Evolutionary conservation across 2,797 vertebrate species (phyloP).

Genomic region (Pseudochirops cupreus): DNA sequence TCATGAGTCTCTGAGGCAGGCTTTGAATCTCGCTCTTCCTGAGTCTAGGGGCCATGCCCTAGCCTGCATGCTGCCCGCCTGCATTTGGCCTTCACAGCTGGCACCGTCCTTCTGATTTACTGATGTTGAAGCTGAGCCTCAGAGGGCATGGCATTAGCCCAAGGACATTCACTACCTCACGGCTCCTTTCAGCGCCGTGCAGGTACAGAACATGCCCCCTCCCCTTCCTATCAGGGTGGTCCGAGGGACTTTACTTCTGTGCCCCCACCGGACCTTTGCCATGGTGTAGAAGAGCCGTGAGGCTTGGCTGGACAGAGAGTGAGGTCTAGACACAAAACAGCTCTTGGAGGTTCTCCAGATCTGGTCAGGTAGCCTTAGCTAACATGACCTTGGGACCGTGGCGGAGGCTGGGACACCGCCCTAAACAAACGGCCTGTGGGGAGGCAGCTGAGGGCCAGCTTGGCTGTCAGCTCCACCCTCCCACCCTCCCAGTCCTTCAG

Average conservation of each 20-base stretch:
- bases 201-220: neutral
- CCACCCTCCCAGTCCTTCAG: neutral
- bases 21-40: neutral
- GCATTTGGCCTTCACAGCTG: neutral
- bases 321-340: neutral
- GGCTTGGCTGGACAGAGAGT: neutral
- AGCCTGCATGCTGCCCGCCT: neutral
- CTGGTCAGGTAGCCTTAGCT: neutral
- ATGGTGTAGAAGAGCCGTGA: neutral
- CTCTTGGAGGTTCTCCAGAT: neutral
- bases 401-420: neutral
- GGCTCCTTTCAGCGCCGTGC: neutral
- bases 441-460: neutral
- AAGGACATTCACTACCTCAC: neutral
- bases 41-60: neutral
- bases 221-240: neutral
- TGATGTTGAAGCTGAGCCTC: neutral
- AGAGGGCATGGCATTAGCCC: neutral
- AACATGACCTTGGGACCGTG: neutral
- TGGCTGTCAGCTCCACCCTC: neutral
- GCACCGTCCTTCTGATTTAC: neutral
- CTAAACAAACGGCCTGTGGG: neutral
- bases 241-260: neutral
- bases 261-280: neutral
- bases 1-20: neutral